Evolutionary conservation across 2,888 invertebrate species (phyloP).

Genomic region (Cactoblastis cactorum): DNA sequence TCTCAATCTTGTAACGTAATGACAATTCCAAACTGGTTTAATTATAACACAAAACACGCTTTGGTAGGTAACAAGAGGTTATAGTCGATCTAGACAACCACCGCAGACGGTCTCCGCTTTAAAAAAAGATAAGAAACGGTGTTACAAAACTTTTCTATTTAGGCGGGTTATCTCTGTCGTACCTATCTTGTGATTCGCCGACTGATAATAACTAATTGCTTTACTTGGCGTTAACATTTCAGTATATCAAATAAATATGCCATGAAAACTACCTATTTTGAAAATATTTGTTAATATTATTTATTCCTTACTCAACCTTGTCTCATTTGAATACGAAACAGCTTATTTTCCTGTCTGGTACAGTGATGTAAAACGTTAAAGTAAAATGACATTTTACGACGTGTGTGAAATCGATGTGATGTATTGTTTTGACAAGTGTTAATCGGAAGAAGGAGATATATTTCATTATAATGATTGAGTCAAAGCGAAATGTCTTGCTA

Average conservation of each 20-base stretch:
- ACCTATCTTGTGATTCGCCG: neutral
- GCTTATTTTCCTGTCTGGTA: no score
- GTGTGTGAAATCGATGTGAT: neutral
- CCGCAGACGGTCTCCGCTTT: neutral
- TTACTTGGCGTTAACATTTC: neutral
- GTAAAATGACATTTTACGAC: no score
- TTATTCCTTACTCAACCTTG: no score
- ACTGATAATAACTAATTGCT: neutral
- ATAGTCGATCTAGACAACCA: neutral
- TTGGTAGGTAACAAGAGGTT: neutral
- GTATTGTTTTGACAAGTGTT: neutral
- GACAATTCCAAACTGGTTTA: neutral
- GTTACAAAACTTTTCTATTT: neutral
- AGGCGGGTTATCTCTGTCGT: neutral
- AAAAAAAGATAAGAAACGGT: neutral
- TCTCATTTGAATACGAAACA: no score
- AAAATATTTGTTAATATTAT: no score
- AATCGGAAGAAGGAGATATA: slow-evolving; percentile 14
- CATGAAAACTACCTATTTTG: neutral
- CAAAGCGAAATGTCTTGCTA: slow-evolving; percentile 73
- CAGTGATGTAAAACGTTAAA: no score
- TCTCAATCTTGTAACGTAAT: no score
- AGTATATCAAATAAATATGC: neutral
- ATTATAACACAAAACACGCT: neutral
- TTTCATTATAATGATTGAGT: slow-evolving; percentile 59